Percentiles rank a stretch among this genome's conserved stretches.
Conservation (phyloP, 53 echinoderm and acorn worm genomes). For the Patiria pectinifera region DNA sequence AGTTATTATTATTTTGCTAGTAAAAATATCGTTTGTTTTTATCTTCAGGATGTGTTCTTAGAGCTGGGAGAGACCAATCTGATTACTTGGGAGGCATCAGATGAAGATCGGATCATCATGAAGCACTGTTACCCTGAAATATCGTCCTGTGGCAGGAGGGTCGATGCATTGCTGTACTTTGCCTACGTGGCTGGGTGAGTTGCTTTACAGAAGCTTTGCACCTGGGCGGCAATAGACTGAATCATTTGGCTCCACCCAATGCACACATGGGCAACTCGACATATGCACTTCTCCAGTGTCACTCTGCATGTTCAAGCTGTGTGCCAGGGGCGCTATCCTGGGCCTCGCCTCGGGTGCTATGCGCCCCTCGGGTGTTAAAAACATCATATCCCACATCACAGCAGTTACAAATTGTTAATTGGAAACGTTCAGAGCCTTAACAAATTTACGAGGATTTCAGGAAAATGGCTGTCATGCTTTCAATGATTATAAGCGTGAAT, state of each 20-base stretch:
- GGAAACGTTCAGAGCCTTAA: too few species aligned
- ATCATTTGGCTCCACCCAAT: neutral
- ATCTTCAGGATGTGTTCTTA: conserved; percentile 75
- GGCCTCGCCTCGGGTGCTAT: too few species aligned
- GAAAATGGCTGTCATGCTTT: too few species aligned
- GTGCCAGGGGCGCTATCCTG: too few species aligned
- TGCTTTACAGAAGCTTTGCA: neutral
- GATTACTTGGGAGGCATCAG: conserved; percentile 67
- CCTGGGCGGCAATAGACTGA: neutral
- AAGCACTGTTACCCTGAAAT: conserved; percentile 94
- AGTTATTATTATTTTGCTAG: too few species aligned
- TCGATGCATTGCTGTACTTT: conserved; percentile 85
- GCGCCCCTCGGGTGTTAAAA: too few species aligned
- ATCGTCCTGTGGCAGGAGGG: conserved; percentile 93
- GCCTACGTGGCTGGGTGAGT: conserved; percentile 97
- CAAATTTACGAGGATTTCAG: too few species aligned
- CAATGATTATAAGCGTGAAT: neutral
- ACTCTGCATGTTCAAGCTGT: too few species aligned
- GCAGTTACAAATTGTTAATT: too few species aligned
- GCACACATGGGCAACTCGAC: too few species aligned
- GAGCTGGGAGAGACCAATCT: conserved; percentile 94
- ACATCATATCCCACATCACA: too few species aligned
- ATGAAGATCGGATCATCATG: conserved; percentile 68
- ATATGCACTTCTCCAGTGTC: too few species aligned
- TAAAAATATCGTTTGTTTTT: neutral